Base-by-base conservation (phyloP, 2,888 invertebrate genomes). In the Mesorhabditis sp. region DNA sequence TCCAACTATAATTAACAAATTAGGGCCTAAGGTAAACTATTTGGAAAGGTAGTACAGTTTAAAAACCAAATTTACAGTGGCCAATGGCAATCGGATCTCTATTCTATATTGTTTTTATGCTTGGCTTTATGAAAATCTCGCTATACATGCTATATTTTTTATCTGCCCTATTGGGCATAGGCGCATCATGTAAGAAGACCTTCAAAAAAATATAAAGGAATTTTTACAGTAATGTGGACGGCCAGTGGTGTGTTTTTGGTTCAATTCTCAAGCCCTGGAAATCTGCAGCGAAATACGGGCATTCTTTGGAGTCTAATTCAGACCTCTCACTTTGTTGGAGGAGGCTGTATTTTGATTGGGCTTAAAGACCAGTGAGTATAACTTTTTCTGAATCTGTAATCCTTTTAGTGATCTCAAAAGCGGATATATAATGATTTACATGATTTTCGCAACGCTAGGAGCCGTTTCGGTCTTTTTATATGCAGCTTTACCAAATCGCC, bases 91-190 rank as follows among this genome's bases (percentile, higher is more conserved):
- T 92, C 67, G 95, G 95, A 50, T 92, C 85, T 5, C 13, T 90
- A 13, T 91, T 92, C 45, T 94, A 94, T 86, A 88, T 91, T 91
- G 88, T 93, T 81, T 97, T 95, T 88, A 93, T 96, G 65, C 72
- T 78, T 3, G 75, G 81, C 2, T 83, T 83, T 66, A 65, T 83
- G 6, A 70, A 75, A 62, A 45, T 83, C 15, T 81, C 78, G 44
- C 76, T 70, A 3, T 67, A 62, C 10, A 62, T 75, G 7, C 44
- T 78, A 0, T 82, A 77, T 68, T 43, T 72, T 50, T 73, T 72
- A 42, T 81, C 80, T 6, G 58, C 58, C n/a, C n/a, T 50, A 50
- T n/a, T 50, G 10, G 58, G 58, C 10, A 50, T 50, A 13, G 58
- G 58, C 7, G 58, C 58, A 13, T 10, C 58, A n/a, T 50, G 58